Evolutionary conservation across 2,113 vertebrate genomes (phyloP).

Genomic region (Passer montanus): DNA sequence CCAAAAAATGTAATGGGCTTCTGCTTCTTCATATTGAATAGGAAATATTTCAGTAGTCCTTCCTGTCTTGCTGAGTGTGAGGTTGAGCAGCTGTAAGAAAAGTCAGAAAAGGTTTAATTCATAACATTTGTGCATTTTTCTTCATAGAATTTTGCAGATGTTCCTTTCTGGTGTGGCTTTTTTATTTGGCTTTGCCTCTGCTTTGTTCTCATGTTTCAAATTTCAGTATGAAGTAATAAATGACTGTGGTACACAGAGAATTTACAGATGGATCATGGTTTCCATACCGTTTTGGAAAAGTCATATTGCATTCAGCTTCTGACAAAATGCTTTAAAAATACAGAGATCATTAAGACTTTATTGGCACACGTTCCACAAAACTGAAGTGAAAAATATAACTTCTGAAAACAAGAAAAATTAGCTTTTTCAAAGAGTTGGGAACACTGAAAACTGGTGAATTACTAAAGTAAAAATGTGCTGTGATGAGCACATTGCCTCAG

Average conservation of each 20-base stretch:
- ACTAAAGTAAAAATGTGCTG: background rate
- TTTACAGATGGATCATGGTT: constrained; percentile 42
- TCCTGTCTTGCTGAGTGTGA: constrained; percentile 26
- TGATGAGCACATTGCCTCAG: background rate
- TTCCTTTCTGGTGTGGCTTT: constrained; percentile 64
- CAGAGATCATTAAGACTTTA: background rate
- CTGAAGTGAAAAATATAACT: background rate
- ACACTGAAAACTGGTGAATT: background rate
- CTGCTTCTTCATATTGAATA: background rate
- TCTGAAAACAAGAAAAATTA: background rate
- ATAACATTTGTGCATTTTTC: constrained; percentile 54
- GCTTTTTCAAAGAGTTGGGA: background rate
- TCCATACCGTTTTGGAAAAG: constrained; percentile 36
- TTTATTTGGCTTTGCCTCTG: constrained; percentile 53
- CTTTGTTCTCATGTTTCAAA: constrained; percentile 59
- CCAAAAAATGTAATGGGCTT: background rate
- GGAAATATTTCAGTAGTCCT: constrained; percentile 6
- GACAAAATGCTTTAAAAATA: background rate
- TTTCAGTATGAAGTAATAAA: constrained; percentile 65
- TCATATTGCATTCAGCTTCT: background rate
- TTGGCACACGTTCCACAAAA: background rate
- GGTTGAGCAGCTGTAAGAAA: constrained; percentile 28
- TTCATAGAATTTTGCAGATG: constrained; percentile 58
- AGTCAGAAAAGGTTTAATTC: constrained; percentile 59
- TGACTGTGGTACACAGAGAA: constrained; percentile 45